These are phyloP conservation scores for Oophaga sylvatica DNA, from an alignment of 2,797 vertebrate genomes.

Conservation along the genomic window DNA sequence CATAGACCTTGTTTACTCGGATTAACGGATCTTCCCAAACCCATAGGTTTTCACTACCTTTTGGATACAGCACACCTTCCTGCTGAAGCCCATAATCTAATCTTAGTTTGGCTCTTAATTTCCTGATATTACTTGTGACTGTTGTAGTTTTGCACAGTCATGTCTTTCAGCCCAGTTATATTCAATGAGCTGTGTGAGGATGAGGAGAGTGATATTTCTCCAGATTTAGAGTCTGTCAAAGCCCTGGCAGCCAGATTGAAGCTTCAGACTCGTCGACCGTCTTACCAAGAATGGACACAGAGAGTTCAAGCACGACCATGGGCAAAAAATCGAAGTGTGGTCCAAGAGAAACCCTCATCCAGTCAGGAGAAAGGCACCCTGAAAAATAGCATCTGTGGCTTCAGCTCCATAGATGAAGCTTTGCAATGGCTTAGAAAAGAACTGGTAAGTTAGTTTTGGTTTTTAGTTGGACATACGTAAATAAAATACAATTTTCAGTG, in stretches of 20 bases:
- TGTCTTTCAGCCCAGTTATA: slow-evolving; percentile 74
- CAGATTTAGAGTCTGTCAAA: slow-evolving; percentile 86
- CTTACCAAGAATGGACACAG: slow-evolving; percentile 92
- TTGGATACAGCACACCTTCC: background rate
- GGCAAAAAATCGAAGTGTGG: slow-evolving; percentile 62
- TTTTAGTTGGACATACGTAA: background rate
- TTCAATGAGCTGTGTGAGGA: slow-evolving; percentile 81
- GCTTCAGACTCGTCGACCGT: slow-evolving; percentile 89
- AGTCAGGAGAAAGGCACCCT: slow-evolving; percentile 40
- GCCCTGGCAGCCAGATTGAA: slow-evolving; percentile 89
- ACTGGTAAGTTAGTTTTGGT: slow-evolving; percentile 79
- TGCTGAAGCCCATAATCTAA: background rate
- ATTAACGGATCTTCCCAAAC: background rate
- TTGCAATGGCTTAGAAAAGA: slow-evolving; percentile 88
- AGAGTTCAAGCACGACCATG: slow-evolving; percentile 81
- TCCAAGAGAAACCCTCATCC: background rate
- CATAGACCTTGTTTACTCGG: background rate
- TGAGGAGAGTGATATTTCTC: slow-evolving; percentile 72
- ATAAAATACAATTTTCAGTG: background rate
- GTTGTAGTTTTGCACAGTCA: slow-evolving; percentile 42
- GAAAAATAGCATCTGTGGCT: slow-evolving; percentile 80
- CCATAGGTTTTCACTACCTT: background rate
- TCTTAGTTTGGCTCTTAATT: background rate
- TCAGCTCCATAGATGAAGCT: slow-evolving; percentile 83
- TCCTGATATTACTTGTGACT: background rate